Base-by-base conservation (phyloP, 2,113 vertebrate genomes). In the Calyptommatus sinebrachiatus region DNA sequence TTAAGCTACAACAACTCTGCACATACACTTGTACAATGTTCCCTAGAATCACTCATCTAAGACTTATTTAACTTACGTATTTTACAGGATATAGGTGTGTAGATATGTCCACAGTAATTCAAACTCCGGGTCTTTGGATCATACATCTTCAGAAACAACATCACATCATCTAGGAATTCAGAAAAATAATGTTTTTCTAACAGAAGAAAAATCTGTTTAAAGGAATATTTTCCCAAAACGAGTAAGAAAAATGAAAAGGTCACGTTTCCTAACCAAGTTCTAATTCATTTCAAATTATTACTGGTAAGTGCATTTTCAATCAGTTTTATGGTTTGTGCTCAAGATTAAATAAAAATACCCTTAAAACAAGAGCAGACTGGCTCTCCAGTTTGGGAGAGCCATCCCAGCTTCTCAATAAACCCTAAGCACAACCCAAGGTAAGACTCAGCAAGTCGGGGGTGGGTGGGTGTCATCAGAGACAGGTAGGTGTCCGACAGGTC, bases 21-120 rank as follows among this genome's bases (percentile, higher is more conserved):
- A 31, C 1, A 14, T 22, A 24, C 53, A 24, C 22, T 11, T 21
- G 12, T 1, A 28, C 35, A 8, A 9, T 31, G 35, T 62, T n/a
- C 6, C 8, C 26, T 2, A 45, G 24, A 4, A 29, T 18, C 12
- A 7, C 24, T 22, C 21, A 11, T 21, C 8, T 48, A 65, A 1
- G 28, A 35, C 12, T 35, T 8, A 0, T 1, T 22, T 14, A 57
- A 57, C 97, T 96, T 94, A 99, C 98, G 97, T 97, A 99, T 99
- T 99, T 99, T 99, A 95, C 98, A 99, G 96, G 98, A 99, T 96
- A 99, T 99, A 92, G 98, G 98, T 71, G 98, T 99, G 91, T 99
- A 99, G 97, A 99, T 99, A 95, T 99, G 98, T 95, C 98, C 98
- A 96, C 98, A 99, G 95, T 99, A 99, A 97, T 99, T 99, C 97